Evolutionary conservation across 2,113 vertebrate genomes (phyloP), one percentile per base, ranked within the genome.

Genomic region (Chamaea fasciata): DNA sequence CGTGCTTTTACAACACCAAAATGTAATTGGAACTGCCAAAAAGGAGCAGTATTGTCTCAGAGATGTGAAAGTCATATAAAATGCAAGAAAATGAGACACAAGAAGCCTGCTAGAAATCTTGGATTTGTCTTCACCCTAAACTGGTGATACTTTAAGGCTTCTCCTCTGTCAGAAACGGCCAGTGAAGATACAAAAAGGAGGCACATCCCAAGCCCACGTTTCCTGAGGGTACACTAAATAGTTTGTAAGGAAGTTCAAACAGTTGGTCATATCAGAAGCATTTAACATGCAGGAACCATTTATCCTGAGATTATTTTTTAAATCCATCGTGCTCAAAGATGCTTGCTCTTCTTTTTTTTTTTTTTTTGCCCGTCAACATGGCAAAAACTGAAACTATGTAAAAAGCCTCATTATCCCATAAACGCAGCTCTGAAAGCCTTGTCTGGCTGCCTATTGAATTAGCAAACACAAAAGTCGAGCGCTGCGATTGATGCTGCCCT

Each of bases 391-490:
- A 92, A 95, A 95, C 89, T 91, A 35, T 93, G 60, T 84, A 93
- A 94, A 95, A 95, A 91, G 69, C 53, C 57, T 95, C 94, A 95
- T 95, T 97, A 94, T 95, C 92, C 95, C 74, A 74, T 91, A 96
- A 97, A 96, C 4, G 11, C 56, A 91, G 68, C 92, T 50, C 57
- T 95, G 89, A 95, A 95, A 96, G 59, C 55, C 75, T 94, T 94
- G 96, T 97, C 90, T 94, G 85, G 55, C 87, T 91, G 89, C 78
- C 85, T 96, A 96, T 94, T 96, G 88, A 97, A 96, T 97, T 97
- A 96, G 39, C 63, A 95, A 96, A 96, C 47, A 96, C 93, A 97
- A 95, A 96, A 97, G 83, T 74, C 67, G 82, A 96, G 79, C 75
- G 8, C 28, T 93, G 94, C 92, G 83, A 97, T 97, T 97, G 94